Conservation (phyloP, 35 echinoderm and acorn worm genomes). For the Acanthaster planci region DNA sequence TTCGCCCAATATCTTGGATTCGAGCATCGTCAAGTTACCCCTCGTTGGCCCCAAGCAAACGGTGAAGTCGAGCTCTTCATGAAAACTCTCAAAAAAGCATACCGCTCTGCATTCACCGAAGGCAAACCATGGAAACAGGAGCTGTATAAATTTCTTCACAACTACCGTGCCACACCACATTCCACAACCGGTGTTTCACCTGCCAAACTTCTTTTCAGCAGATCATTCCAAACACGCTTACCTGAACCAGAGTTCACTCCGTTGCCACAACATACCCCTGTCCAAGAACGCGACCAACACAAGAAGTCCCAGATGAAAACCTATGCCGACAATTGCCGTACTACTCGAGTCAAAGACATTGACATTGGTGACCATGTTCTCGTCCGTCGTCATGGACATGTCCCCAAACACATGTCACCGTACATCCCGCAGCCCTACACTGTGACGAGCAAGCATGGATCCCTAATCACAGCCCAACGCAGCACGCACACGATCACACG, state of each 20-base stretch:
- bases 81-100: slow-evolving; percentile 45
- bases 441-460: background rate
- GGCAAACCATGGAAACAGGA: slow-evolving; percentile 47
- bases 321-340: slow-evolving; percentile 16
- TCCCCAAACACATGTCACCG: background rate
- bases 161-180: slow-evolving; percentile 68
- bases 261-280: too few species aligned
- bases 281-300: too few species aligned
- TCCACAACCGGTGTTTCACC: slow-evolving; percentile 56
- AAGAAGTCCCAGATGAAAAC: slow-evolving; percentile 25
- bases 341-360: background rate
- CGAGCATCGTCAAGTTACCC: slow-evolving; percentile 46
- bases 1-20: slow-evolving; percentile 50
- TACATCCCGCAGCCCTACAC: background rate
- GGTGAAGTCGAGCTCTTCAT: slow-evolving; percentile 71
- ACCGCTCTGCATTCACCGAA: slow-evolving; percentile 38
- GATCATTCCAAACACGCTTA: too few species aligned
- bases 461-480: slow-evolving; percentile 14
- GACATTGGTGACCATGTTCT: too few species aligned
- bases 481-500: background rate
- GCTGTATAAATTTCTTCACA: slow-evolving; percentile 53
- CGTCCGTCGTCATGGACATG: background rate
- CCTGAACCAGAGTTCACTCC: too few species aligned
- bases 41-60: slow-evolving; percentile 54
- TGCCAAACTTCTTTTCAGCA: too few species aligned